A percentile compares a stretch with the other conserved stretches of the same genome.
Conservation (phyloP, 2,888 invertebrate species). For the Acronicta psi region DNA sequence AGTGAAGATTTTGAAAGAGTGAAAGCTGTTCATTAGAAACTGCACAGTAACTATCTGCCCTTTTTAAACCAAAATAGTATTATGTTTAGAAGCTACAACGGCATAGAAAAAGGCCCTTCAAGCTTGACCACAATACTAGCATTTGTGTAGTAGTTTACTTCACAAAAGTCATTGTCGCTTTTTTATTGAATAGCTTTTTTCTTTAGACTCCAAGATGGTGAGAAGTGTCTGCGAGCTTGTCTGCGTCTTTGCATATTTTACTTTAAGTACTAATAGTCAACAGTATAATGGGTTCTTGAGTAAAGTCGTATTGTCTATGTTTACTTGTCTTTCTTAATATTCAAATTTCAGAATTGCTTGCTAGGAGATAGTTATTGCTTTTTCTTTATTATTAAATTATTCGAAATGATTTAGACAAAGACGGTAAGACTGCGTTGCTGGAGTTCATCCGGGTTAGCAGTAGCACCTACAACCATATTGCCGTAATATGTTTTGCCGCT, state of each 20-base stretch:
- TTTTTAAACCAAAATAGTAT: no score
- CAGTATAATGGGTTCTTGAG: slow-evolving; percentile 12
- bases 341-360: not conserved
- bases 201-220: slow-evolving; percentile 20
- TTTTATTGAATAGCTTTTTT: slow-evolving; percentile 16
- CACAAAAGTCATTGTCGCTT: not conserved
- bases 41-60: no score
- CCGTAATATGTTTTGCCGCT: no score
- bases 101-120: no score
- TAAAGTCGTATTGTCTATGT: slow-evolving; percentile 1
- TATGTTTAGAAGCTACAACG: no score
- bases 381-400: not conserved
- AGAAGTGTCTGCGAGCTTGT: slow-evolving; percentile 9
- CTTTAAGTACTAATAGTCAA: slow-evolving; percentile 20
- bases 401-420: no score
- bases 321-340: not conserved
- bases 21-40: not conserved
- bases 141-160: no score
- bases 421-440: no score
- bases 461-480: no score
- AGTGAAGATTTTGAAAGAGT: not conserved
- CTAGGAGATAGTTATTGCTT: no score
- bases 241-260: slow-evolving; percentile 28
- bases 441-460: no score
- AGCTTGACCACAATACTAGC: no score